phyloP scores from a whole-genome alignment of 2,113 vertebrate genomes.

The Synodontis membranacea region DNA sequence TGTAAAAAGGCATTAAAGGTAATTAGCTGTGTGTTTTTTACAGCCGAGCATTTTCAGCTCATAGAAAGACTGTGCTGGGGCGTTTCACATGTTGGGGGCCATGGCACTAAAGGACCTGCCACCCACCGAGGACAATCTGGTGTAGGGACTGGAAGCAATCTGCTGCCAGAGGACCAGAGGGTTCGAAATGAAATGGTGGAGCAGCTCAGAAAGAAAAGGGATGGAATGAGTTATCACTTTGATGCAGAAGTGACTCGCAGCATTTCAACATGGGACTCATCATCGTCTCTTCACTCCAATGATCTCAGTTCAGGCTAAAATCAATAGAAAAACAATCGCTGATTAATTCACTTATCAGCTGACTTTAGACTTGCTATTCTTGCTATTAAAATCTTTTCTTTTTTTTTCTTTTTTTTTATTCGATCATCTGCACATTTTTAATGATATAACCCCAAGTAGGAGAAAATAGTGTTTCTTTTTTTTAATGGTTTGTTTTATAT shows the following conservation, averaged over 20 bases:
- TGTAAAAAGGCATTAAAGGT: background rate
- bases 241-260: background rate
- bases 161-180: background rate
- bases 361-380: background rate
- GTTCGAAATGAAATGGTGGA: background rate
- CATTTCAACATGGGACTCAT: background rate
- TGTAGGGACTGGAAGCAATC: background rate
- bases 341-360: background rate
- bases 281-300: background rate
- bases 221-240: background rate
- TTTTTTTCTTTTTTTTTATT: background rate
- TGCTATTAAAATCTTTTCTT: background rate
- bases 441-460: background rate
- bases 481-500: constrained; percentile 9
- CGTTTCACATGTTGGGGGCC: background rate
- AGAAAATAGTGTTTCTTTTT: background rate
- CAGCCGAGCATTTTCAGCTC: background rate
- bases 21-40: background rate
- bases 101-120: background rate
- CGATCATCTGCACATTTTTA: background rate
- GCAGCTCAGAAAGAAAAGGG: background rate
- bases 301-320: background rate
- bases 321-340: background rate
- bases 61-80: background rate
- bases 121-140: background rate